phyloP scores from a whole-genome alignment of 2,888 invertebrate genomes.

The Andrena minutula region DNA sequence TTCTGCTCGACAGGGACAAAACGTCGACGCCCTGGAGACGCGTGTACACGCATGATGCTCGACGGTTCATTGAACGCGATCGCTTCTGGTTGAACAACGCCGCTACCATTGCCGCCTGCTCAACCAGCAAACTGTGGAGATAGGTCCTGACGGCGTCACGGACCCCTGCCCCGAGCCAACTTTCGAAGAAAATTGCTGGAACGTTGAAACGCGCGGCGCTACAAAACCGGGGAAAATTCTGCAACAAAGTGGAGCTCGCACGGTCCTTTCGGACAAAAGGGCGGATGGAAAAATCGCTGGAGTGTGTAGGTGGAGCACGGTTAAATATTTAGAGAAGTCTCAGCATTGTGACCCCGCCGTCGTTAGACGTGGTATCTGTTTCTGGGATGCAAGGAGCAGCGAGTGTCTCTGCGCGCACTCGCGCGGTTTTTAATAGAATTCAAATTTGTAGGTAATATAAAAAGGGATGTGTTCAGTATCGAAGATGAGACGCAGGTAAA shows the following conservation, averaged over 20 bases:
- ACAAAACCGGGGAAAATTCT: conserved; percentile 25
- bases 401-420: background rate
- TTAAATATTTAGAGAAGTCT: conserved; percentile 56
- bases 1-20: conserved; percentile 20
- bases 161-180: conserved; percentile 21
- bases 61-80: conserved; percentile 50
- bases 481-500: too few relatives aligned
- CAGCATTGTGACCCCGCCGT: background rate
- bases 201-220: conserved; percentile 3
- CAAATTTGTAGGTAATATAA: background rate
- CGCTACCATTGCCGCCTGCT: conserved; percentile 40
- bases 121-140: conserved; percentile 55
- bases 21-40: conserved; percentile 20
- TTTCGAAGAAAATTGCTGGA: conserved; percentile 22
- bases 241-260: conserved; percentile 23
- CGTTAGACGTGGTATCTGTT: conserved; percentile 5
- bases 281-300: conserved; percentile 34
- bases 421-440: conserved; percentile 10
- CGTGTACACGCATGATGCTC: conserved; percentile 1
- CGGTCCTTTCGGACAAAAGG: conserved; percentile 12
- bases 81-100: conserved; percentile 28
- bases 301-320: conserved; percentile 5
- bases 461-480: background rate
- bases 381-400: background rate
- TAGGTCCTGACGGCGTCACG: conserved; percentile 56